Base-by-base conservation (phyloP, 1,140 invertebrate species). In the Atta texana region DNA sequence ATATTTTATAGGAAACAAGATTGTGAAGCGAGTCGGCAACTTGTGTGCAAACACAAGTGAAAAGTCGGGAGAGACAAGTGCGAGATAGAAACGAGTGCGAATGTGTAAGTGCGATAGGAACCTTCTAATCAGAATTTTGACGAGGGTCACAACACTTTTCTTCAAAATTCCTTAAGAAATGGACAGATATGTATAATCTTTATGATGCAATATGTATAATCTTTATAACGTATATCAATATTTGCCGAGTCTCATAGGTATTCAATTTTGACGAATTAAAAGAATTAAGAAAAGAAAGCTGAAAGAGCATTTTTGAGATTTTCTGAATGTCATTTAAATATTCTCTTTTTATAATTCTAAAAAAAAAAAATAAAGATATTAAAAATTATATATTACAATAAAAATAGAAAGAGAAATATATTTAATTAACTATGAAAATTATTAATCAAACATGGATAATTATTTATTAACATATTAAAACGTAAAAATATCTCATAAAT, bases 21-120 rank as follows among this genome's bases (percentile, higher is more conserved):
- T 18, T 84, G 49, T 51, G 8, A 74, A 49, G 39, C 57, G 18
- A 78, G 24, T 49, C 53, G 51, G 8, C 28, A 85, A 66, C 49
- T 66, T 55, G 74, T 31, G 51, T 49, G 49, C 71, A 85, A 51
- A 53, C 59, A 78, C 49, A 85, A 75, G 34, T 61, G 24, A 57
- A 28, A 14, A 21, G n/a, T 2, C 31, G 76, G 39, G 39, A 28
- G 49, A 61, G 44, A 89, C 66, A 14, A 88, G 87, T 90, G 89
- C 86, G 87, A 80, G 76, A 90, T 18, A 81, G 59, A 84, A 71
- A 90, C 64, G 86, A 89, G 86, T 90, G 88, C 86, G 89, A 89
- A 74, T 84, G 55, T 80, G 24, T 53, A 53, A 16, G 28, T 69
- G 71, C 71, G 53, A 57, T 21, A 21, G 64, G 10, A 68, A 68